Conservation (phyloP, 2,113 vertebrate genomes). For the Ctenomys sociabilis region DNA sequence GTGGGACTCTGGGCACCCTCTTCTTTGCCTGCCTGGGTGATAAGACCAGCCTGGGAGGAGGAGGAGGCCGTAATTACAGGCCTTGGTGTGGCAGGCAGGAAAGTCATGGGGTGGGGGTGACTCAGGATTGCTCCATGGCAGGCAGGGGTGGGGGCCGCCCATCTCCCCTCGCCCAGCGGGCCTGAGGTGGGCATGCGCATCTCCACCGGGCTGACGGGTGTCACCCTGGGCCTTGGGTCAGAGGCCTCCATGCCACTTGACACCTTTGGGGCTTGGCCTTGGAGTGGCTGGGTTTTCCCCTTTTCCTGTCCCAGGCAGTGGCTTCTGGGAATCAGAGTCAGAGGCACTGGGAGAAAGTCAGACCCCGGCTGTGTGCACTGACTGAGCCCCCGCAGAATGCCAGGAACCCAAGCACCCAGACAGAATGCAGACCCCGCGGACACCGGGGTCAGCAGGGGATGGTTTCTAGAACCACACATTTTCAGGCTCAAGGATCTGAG, state of each 20-base stretch:
- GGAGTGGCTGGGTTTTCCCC: slow-evolving; percentile 63
- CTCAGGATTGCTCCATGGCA: slow-evolving; percentile 68
- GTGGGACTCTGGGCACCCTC: slow-evolving; percentile 24
- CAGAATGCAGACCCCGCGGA: not conserved
- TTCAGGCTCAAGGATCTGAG: not conserved
- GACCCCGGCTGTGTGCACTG: not conserved
- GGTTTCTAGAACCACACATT: not conserved
- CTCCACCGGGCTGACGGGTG: not conserved
- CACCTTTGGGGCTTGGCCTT: slow-evolving; percentile 19
- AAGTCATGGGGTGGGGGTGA: slow-evolving; percentile 78
- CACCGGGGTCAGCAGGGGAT: not conserved
- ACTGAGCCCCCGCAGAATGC: not conserved
- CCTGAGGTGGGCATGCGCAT: not conserved
- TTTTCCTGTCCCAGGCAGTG: not conserved
- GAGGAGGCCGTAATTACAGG: slow-evolving; percentile 71
- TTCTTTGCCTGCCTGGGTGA: slow-evolving; percentile 55
- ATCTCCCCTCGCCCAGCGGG: slow-evolving; percentile 37
- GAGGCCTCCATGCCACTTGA: slow-evolving; percentile 15
- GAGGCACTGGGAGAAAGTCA: not conserved
- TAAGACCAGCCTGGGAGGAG: slow-evolving; percentile 62
- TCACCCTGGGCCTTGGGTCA: not conserved
- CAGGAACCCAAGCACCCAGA: not conserved
- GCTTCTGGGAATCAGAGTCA: slow-evolving; percentile 66
- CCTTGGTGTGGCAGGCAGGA: slow-evolving; percentile 60
- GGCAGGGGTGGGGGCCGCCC: slow-evolving; percentile 22